phyloP scores from a whole-genome alignment of 2,888 invertebrate genomes.

The Eurytoma californica region DNA sequence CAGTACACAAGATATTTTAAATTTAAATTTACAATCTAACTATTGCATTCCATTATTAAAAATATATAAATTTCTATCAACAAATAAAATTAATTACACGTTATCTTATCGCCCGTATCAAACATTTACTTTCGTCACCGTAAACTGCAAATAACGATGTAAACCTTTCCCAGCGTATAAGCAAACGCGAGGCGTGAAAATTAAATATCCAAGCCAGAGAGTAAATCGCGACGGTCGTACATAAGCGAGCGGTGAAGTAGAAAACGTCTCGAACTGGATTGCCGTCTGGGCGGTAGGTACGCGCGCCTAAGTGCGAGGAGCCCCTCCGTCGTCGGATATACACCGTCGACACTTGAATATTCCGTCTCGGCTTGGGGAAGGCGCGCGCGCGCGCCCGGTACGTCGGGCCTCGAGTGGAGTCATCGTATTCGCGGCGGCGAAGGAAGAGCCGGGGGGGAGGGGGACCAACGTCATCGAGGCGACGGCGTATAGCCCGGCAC shows the following conservation, averaged over 20 bases:
- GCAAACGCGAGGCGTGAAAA: no score
- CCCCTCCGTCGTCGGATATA: conserved; percentile 67
- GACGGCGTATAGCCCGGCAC: conserved; percentile 1
- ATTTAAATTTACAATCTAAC: no score
- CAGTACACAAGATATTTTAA: no score
- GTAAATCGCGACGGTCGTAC: no score
- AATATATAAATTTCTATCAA: no score
- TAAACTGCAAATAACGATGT: no score
- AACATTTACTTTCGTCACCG: no score
- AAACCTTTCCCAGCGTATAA: no score
- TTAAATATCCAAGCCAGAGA: no score
- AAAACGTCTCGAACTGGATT: conserved; percentile 35
- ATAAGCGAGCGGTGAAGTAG: neutral
- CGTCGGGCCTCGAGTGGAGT: conserved; percentile 69
- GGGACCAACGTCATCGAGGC: conserved; percentile 65
- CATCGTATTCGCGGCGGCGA: conserved; percentile 67
- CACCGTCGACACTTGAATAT: conserved; percentile 65
- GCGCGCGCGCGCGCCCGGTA: conserved; percentile 60
- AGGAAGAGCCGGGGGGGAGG: neutral
- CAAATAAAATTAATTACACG: no score
- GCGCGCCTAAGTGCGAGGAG: conserved; percentile 60
- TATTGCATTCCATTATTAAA: no score
- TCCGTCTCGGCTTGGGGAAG: conserved; percentile 65
- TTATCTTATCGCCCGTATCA: no score
- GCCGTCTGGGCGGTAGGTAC: neutral